phyloP scores from a whole-genome alignment of 2,888 invertebrate genomes.

The Amphiduros pacificus region DNA sequence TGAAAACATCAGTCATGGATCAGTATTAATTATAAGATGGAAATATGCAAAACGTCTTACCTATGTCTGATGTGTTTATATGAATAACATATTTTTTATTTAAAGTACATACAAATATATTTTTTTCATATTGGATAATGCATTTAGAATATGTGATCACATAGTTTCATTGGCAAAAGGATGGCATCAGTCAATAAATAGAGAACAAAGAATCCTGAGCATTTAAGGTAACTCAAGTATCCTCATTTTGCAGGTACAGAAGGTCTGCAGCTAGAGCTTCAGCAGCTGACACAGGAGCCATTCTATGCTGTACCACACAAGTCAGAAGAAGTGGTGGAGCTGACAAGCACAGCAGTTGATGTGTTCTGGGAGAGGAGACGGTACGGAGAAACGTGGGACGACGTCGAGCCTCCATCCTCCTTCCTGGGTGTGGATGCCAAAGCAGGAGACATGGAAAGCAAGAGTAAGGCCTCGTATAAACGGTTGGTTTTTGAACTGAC shows the following conservation, averaged over 20 bases:
- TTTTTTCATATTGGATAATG: too few relatives aligned
- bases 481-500: constrained; percentile 56
- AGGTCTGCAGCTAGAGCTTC: constrained; percentile 31
- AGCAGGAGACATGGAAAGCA: constrained; percentile 36
- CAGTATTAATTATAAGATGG: too few relatives aligned
- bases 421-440: constrained; percentile 35
- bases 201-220: too few relatives aligned
- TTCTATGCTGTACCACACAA: constrained; percentile 50
- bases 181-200: too few relatives aligned
- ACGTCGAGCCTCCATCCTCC: constrained; percentile 36
- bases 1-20: too few relatives aligned
- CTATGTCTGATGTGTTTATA: too few relatives aligned
- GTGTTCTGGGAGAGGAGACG: constrained; percentile 46
- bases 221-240: not conserved
- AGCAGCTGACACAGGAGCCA: constrained; percentile 35
- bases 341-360: constrained; percentile 42
- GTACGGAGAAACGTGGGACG: constrained; percentile 44
- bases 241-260: constrained; percentile 1
- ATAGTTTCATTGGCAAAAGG: too few relatives aligned
- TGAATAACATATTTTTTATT: too few relatives aligned
- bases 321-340: constrained; percentile 39
- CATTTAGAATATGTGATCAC: too few relatives aligned
- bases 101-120: too few relatives aligned
- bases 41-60: too few relatives aligned
- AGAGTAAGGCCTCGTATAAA: constrained; percentile 48